Evolutionary conservation across 2,888 invertebrate species (phyloP).

Genomic region (Amaurobius ferox): DNA sequence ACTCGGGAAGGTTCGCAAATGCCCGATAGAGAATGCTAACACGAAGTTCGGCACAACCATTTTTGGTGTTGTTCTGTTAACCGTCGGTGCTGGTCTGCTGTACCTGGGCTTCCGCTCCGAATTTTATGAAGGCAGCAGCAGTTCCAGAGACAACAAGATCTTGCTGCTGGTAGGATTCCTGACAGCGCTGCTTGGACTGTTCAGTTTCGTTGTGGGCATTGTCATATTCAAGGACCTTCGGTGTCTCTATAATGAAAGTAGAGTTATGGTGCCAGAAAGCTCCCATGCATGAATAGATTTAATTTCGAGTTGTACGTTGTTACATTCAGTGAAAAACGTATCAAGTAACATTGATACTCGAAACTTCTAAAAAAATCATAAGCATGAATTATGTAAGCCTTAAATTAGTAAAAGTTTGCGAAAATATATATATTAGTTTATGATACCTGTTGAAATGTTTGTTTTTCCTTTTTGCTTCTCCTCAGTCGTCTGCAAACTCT

Average conservation of each 20-base stretch:
- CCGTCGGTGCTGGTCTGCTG: background rate
- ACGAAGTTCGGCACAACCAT: background rate
- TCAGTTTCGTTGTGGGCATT: conserved; percentile 5
- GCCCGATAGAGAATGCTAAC: background rate
- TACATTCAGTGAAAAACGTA: too few relatives aligned
- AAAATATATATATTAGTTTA: too few relatives aligned
- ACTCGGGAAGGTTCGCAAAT: background rate
- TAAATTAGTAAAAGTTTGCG: too few relatives aligned
- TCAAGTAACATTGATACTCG: too few relatives aligned
- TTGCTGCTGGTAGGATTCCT: background rate
- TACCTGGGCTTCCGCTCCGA: background rate
- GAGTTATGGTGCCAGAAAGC: too few relatives aligned
- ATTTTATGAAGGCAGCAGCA: background rate
- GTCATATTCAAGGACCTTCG: background rate
- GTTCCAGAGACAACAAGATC: background rate
- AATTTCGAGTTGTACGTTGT: too few relatives aligned
- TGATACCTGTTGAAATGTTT: too few relatives aligned
- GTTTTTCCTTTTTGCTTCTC: too few relatives aligned
- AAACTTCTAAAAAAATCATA: too few relatives aligned
- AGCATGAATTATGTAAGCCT: too few relatives aligned
- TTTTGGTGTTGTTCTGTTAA: background rate
- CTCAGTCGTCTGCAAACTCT: too few relatives aligned
- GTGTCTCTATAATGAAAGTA: background rate
- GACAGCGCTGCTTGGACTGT: background rate
- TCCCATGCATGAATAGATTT: too few relatives aligned